A percentile compares a stretch with the other conserved stretches of the same genome.
Conservation (phyloP, 1,140 invertebrate species). For the Solen grandis region DNA sequence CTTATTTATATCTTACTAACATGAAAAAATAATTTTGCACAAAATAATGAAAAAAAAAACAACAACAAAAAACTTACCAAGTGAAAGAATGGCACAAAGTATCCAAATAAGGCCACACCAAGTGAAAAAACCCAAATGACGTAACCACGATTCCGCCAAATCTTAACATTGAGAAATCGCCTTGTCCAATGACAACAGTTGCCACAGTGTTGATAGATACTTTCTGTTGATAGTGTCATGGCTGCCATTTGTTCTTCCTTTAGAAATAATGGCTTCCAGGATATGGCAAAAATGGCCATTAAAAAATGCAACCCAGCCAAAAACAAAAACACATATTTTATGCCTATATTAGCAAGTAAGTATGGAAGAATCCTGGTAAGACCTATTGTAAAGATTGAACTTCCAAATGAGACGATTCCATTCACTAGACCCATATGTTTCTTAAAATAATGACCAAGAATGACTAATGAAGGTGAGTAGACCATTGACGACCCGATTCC, state of each 20-base stretch:
- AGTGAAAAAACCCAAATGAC: slow-evolving; percentile 92
- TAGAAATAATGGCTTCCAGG: slow-evolving; percentile 88
- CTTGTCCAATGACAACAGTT: slow-evolving; percentile 74
- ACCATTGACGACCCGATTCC: slow-evolving; percentile 93
- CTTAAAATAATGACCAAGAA: slow-evolving; percentile 95
- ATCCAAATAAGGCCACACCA: slow-evolving; percentile 92
- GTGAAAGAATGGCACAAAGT: slow-evolving; percentile 96
- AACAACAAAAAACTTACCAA: slow-evolving; percentile 89
- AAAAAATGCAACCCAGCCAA: slow-evolving; percentile 86
- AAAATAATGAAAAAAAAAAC: no score
- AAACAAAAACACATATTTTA: slow-evolving; percentile 84
- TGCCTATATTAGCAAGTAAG: slow-evolving; percentile 85
- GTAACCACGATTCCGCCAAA: slow-evolving; percentile 92
- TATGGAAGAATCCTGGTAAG: slow-evolving; percentile 88
- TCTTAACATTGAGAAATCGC: slow-evolving; percentile 87
- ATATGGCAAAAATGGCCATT: slow-evolving; percentile 89
- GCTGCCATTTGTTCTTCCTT: slow-evolving; percentile 62
- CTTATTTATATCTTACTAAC: no score
- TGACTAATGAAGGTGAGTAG: slow-evolving; percentile 94
- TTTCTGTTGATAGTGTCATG: slow-evolving; percentile 72
- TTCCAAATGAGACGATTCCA: slow-evolving; percentile 94
- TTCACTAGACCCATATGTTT: slow-evolving; percentile 91
- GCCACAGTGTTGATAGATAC: slow-evolving; percentile 67
- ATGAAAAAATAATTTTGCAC: no score
- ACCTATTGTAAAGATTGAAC: slow-evolving; percentile 92